Evolutionary conservation across 2,888 invertebrate genomes (phyloP), one percentile per base, ranked within the genome.

Genomic region (Tetragnatha montana): DNA sequence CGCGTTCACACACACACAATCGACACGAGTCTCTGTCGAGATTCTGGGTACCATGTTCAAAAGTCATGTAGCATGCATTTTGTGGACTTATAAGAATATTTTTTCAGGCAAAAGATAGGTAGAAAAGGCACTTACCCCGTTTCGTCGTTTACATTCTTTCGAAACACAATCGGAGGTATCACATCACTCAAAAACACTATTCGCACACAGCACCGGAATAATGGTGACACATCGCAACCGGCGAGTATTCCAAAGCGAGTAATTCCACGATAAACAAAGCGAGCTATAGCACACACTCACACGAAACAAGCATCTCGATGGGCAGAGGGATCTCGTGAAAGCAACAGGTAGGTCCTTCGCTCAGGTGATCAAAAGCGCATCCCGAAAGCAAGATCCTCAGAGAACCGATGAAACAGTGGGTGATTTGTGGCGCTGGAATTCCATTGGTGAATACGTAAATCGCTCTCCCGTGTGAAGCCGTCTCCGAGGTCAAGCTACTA

Each of bases 341-440:
- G 88, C 88, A 83, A 83, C 88, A 88, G 88, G 88, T 83, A 88
- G 88, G 82, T 83, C 82, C 35, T 50, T 35, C 81, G 35, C 49
- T 50, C 81, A 88, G 71, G 76, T 49, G 78, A 71, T 78, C 70
- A 76, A 78, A 70, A 78, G 17, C 51, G 49, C 10, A 49, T 70
- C 71, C 81, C 81, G 69, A 49, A 75, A 87, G 69, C 49, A 49
- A 22, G 68, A 70, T 75, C 4, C 35, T 35, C 35, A 35, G 76
- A 21, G 73, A 75, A 47, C 14, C 21, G 76, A 78, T 70, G 60
- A 21, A 35, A 17, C 49, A 12, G 51, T 60, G 73, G 71, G 60
- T 49, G 70, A 73, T 73, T 78, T 88, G 78, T 83, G 76, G 78
- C 68, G 88, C 49, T 50, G 82, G 73, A 83, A 82, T 78, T 87